Base-by-base conservation (phyloP, 2,113 vertebrate species). In the Uropsilus gracilis region DNA sequence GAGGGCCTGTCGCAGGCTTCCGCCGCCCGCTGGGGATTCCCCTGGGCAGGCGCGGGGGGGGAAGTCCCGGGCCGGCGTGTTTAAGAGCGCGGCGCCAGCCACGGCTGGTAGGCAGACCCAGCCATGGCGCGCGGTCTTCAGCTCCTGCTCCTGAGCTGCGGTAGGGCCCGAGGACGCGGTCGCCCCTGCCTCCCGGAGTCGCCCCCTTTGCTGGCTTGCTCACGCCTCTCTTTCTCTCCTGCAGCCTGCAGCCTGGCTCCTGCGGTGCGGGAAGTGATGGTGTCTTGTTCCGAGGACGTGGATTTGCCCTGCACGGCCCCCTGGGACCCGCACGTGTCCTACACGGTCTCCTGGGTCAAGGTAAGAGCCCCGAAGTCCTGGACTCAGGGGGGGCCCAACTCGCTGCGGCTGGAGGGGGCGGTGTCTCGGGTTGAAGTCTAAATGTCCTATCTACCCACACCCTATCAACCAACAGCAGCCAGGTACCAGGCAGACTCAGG, bases 251-350 rank as follows among this genome's bases (percentile, higher is more conserved):
- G 89, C 86, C 89, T 97, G 95, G 89, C 96, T 59, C 5, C 0
- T 55, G 98, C 96, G 8, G 57, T 57, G 89, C 64, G 5, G 80
- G 97, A 96, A 7, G 16, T 98, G 93, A 95, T 83, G n/a, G 98
- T 97, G 84, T 92, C 93, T 16, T 98, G 98, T 72, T 95, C 96
- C 13, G 97, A 98, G 91, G 97, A 98, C 53, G 98, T 0, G 0
- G 39, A 98, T 63, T 96, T 99, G 91, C 97, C 97, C n/a, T 99
- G 98, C 93, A 83, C 94, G 44, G 90, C 76, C 94, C 89, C 86
- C 48, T 73, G 10, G 95, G 96, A 98, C 53, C 86, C 89, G 20
- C 94, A 66, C n/a, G 5, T 93, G 94, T 46, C 86, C 72, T 96
- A 97, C 83, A 76, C 64, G 9, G 96, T 57, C 0, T 97, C 97